phyloP scores from a whole-genome alignment of 2,888 invertebrate species.

The Heliconius sara region DNA sequence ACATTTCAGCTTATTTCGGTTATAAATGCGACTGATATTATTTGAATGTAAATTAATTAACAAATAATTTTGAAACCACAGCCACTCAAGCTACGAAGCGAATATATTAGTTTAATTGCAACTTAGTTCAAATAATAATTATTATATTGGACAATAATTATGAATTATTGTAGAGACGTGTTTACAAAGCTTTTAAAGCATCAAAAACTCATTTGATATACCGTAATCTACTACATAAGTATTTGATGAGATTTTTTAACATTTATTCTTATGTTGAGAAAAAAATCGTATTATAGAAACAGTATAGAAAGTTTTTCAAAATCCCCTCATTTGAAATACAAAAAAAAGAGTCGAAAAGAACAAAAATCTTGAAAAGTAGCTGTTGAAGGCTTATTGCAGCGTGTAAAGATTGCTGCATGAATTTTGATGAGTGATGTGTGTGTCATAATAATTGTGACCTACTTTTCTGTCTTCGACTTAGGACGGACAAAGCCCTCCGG shows the following conservation, averaged over 20 bases:
- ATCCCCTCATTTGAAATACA: too few relatives aligned
- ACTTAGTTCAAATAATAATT: neutral
- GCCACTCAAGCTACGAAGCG: slow-evolving; percentile 6
- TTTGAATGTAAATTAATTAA: slow-evolving; percentile 6
- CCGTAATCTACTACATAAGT: neutral
- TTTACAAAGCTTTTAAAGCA: neutral
- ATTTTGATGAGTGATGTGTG: slow-evolving; percentile 19
- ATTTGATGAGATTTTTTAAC: neutral
- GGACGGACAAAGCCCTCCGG: neutral
- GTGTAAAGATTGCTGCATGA: slow-evolving; percentile 14
- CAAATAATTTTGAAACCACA: slow-evolving; percentile 13
- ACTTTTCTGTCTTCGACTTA: neutral
- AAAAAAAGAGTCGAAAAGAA: neutral
- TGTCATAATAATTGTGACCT: slow-evolving; percentile 14
- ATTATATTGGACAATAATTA: neutral
- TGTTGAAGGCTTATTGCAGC: slow-evolving; percentile 3
- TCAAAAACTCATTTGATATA: neutral
- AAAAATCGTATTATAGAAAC: neutral
- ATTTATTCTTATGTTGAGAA: neutral
- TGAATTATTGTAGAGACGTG: neutral
- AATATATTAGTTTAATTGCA: slow-evolving; percentile 6
- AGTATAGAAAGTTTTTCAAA: too few relatives aligned
- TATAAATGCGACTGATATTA: neutral
- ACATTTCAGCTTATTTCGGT: neutral
- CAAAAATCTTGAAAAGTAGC: neutral